Percentiles rank a stretch among this genome's conserved stretches.
Conservation (phyloP, 2,797 vertebrate species). For the Hafferia zeledoni region DNA sequence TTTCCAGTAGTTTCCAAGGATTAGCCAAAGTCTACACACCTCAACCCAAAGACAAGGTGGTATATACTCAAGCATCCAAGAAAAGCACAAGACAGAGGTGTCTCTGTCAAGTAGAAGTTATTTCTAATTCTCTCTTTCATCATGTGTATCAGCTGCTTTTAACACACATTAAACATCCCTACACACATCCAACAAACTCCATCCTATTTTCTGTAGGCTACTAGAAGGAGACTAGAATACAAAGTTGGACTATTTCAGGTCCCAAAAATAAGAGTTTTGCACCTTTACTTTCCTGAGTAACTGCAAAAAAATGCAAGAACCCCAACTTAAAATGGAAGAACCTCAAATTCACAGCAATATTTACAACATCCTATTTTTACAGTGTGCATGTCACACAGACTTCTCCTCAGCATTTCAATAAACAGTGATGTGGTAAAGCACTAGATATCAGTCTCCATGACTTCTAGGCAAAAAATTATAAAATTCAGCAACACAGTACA, state of each 20-base stretch:
- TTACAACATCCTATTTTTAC: not conserved
- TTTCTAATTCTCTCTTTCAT: not conserved
- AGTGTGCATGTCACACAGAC: not conserved
- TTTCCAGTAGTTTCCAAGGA: not conserved
- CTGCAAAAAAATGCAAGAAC: not conserved
- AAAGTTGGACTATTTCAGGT: not conserved
- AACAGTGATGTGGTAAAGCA: not conserved
- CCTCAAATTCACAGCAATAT: not conserved
- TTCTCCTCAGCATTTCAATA: not conserved
- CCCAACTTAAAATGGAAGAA: not conserved
- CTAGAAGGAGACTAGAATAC: not conserved
- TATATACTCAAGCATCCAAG: not conserved
- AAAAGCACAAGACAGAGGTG: not conserved
- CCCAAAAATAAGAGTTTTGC: not conserved
- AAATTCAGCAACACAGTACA: not conserved
- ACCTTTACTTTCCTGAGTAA: not conserved
- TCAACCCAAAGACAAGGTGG: not conserved
- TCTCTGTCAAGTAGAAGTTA: not conserved
- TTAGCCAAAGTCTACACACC: not conserved
- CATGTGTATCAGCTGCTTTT: not conserved
- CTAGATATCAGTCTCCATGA: not conserved
- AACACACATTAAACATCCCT: not conserved
- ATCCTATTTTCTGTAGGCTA: not conserved
- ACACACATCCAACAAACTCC: not conserved
- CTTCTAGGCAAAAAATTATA: not conserved